Base-by-base conservation (phyloP, 2,113 vertebrate species). In the Pseudorectes ferrugineus region DNA sequence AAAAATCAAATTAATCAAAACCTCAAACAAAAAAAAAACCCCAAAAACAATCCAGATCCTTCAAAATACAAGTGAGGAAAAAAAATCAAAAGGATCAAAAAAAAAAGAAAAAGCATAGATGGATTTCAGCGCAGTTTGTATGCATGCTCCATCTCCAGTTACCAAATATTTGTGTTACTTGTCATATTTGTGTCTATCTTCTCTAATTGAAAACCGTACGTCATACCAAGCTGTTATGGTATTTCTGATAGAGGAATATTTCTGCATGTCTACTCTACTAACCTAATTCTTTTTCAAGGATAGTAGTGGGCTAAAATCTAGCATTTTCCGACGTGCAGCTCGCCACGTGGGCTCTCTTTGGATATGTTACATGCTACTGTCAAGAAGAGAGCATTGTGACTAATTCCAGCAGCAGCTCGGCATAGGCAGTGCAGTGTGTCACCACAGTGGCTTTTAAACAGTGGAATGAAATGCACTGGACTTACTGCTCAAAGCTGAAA, bases 331-430 rank as follows among this genome's bases (percentile, higher is more conserved):
- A 23, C 59, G 75, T 21, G 58, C 36, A 12, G 36, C 17, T 31
- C 20, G 9, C 33, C n/a, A 7, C 14, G 4, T 5, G 12, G 46
- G n/a, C 35, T 67, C 12, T 43, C 38, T 31, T 14, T 45, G 26
- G 26, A 1, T 25, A 0, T 4, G 0, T 26, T 6, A 2, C 16
- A 0, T 4, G 10, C 19, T 31, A 3, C 3, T 42, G 5, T 9
- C 2, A 1, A 67, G 57, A 45, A 5, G 42, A 40, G 86, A 10
- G 35, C n/a, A 1, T 2, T 20, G 12, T 2, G 4, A 4, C 28
- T 26, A 0, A 22, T 9, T 29, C 19, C 12, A 36, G 80, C 71
- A 73, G 20, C 68, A 67, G 79, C 79, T 77, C 2, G 2, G 58
- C 55, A 3, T 0, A 48, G 55, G 11, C 52, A 5, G 33, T 26